Conservation (phyloP, 1,140 invertebrate genomes). For the Pseudoatta argentina region DNA sequence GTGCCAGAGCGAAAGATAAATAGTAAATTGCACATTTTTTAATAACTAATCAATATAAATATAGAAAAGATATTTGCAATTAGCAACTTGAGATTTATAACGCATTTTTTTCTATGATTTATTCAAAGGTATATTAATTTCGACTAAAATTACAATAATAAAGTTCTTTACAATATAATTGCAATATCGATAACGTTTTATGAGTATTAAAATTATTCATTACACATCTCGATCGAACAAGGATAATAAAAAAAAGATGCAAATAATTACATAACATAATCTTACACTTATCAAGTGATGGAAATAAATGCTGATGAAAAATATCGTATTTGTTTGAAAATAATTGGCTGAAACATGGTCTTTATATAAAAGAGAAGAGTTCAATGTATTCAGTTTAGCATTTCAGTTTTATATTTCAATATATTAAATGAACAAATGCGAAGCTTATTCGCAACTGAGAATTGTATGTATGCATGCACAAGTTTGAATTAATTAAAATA, state of each 20-base stretch:
- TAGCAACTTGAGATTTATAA: neutral
- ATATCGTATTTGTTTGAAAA: constrained; percentile 19
- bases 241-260: neutral
- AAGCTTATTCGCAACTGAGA: neutral
- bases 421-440: neutral
- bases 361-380: neutral
- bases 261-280: constrained; percentile 25
- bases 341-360: constrained; percentile 21
- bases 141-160: neutral
- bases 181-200: neutral
- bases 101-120: neutral
- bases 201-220: neutral
- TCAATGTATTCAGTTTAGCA: constrained; percentile 5
- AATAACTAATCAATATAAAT: neutral
- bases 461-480: too few relatives aligned
- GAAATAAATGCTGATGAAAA: constrained; percentile 25
- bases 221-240: neutral
- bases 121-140: neutral
- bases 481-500: neutral
- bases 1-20: constrained; percentile 15
- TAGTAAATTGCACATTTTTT: constrained; percentile 15
- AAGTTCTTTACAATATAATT: constrained; percentile 1
- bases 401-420: constrained; percentile 1
- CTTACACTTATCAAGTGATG: neutral
- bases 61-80: neutral